Evolutionary conservation across 2,888 invertebrate species (phyloP), one percentile per base, ranked within the genome.

Genomic region (Rhaphigaster nebulosa): DNA sequence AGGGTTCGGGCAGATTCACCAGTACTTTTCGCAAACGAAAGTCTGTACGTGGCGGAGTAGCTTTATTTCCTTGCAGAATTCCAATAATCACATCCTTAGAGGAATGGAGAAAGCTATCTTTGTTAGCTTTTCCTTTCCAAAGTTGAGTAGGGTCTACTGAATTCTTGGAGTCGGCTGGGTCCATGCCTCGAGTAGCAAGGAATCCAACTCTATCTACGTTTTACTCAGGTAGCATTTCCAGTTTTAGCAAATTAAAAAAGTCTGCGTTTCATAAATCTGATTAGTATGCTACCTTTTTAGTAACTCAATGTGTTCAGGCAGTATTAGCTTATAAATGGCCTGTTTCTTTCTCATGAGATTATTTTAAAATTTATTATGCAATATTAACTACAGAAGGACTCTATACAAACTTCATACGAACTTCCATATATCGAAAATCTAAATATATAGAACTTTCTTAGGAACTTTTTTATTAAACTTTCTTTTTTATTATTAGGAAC

Each of bases 41-140:
- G 84, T 84, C n/a, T 45, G 13, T 84, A 45, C 84, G 84, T 45
- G 84, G 38, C 34, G 34, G 20, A 76, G 38, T 38, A 20, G 18
- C 70, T 76, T 76, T 76, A 76, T 76, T 76, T 76, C 70, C 38
- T 76, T 38, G 34, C 45, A 45, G 84, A 84, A 84, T 45, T 84
- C 45, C 45, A 45, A 84, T 84, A 84, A 84, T 84, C 45, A 84
- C 84, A 84, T 84, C n/a, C 84, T 84, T 84, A 50, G 45, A 84
- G 84, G 84, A 45, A 45, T 38, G 45, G 84, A 84, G 84, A 84
- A 84, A 84, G 84, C 45, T 50, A n/a, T 23, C 45, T 45, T 45
- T 84, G 84, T 84, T 76, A 76, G 8, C 18, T 76, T 23, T 76
- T 76, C 70, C 70, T 76, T 76, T 76, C 70, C 70, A 76, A 76